phyloP scores from a whole-genome alignment of 2,797 vertebrate species.

The Anniella stebbinsi region DNA sequence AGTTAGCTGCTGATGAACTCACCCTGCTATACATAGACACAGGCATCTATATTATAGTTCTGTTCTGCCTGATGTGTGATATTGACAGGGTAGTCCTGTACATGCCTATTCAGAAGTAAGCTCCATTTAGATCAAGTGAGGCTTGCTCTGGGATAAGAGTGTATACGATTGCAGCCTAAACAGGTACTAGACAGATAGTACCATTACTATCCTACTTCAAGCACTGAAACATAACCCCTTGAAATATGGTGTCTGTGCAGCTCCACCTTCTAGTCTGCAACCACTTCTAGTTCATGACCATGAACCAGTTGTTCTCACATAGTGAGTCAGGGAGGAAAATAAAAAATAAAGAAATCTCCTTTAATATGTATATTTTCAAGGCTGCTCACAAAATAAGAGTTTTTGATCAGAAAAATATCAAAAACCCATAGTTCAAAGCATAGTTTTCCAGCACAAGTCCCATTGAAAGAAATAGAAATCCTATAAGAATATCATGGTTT shows the following conservation, averaged over 20 bases:
- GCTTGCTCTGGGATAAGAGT: neutral
- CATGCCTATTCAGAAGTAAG: neutral
- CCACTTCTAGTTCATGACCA: neutral
- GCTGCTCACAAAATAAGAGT: neutral
- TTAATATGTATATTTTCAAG: neutral
- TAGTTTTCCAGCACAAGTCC: neutral
- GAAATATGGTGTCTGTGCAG: neutral
- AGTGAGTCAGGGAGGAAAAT: neutral
- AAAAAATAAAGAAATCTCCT: too few relatives aligned
- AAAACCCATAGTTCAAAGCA: neutral
- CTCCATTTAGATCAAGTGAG: neutral
- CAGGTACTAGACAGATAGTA: neutral
- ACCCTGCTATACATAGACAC: neutral
- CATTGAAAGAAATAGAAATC: too few relatives aligned
- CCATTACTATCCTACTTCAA: neutral
- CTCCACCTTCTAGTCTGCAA: neutral
- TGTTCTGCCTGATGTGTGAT: neutral
- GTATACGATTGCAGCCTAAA: neutral
- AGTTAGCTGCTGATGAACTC: neutral
- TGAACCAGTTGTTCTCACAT: neutral
- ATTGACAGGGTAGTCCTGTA: neutral
- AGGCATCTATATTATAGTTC: neutral
- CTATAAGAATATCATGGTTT: too few relatives aligned
- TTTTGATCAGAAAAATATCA: neutral
- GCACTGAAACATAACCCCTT: neutral